These are phyloP conservation scores for Drosophila sordidapex DNA, from an alignment of 2,888 invertebrate genomes.

Conservation along the genomic window DNA sequence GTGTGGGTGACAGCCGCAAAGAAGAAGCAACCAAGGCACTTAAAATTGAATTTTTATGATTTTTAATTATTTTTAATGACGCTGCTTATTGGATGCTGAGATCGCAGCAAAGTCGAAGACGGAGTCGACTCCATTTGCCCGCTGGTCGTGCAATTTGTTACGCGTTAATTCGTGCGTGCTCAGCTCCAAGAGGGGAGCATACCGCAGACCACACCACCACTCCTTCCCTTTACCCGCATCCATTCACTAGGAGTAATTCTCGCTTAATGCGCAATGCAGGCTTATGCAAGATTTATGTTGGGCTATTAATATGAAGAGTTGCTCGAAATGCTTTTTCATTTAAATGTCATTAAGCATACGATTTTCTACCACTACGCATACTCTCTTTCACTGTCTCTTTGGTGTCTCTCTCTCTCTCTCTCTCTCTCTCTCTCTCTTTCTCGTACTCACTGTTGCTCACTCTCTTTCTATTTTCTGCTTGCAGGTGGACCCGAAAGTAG, in stretches of 20 bases:
- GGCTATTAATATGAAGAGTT: slow-evolving; percentile 81
- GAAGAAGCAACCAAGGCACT: slow-evolving; percentile 64
- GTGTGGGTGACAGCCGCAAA: slow-evolving; percentile 24
- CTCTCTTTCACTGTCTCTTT: slow-evolving; percentile 6
- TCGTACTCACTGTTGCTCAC: slow-evolving; percentile 3
- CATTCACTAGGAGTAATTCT: slow-evolving; percentile 64
- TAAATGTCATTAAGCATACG: slow-evolving; percentile 79
- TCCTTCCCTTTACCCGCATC: background rate
- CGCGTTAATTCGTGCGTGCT: slow-evolving; percentile 81
- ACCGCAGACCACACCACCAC: slow-evolving; percentile 11
- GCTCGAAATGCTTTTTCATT: slow-evolving; percentile 76
- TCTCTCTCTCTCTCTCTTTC: too few species aligned
- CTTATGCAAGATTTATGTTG: slow-evolving; percentile 79
- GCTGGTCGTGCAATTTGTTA: slow-evolving; percentile 76
- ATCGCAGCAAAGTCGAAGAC: background rate
- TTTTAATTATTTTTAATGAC: slow-evolving; percentile 83
- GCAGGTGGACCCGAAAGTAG: slow-evolving; percentile 99
- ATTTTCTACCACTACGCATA: slow-evolving; percentile 46
- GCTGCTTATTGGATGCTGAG: slow-evolving; percentile 69
- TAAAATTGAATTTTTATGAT: slow-evolving; percentile 83
- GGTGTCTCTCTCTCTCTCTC: background rate
- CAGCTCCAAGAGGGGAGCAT: slow-evolving; percentile 58
- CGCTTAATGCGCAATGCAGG: slow-evolving; percentile 80
- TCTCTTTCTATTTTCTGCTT: slow-evolving; percentile 48
- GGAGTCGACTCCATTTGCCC: slow-evolving; percentile 25